Conservation (phyloP, 2,797 vertebrate species). For the Halcyon smyrnensis region DNA sequence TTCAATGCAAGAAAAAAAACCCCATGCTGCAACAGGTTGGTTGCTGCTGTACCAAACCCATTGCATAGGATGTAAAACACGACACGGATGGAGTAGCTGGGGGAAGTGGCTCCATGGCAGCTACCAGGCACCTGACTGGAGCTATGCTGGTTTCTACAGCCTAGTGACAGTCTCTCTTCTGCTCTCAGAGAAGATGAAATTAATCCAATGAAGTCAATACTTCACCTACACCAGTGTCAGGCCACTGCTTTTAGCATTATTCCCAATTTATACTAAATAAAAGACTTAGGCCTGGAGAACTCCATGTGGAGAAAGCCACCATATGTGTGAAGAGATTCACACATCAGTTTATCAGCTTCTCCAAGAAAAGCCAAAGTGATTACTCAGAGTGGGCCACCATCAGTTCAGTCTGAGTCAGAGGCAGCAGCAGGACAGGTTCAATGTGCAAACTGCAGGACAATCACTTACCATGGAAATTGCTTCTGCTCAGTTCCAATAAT, state of each 20-base stretch:
- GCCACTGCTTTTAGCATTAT: not conserved
- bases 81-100: not conserved
- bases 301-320: not conserved
- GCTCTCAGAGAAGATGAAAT: not conserved
- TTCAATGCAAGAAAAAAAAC: not conserved
- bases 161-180: not conserved
- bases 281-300: not conserved
- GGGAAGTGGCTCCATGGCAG: not conserved
- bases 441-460: not conserved
- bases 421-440: not conserved
- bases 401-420: not conserved
- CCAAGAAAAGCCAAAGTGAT: not conserved
- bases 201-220: not conserved
- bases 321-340: not conserved
- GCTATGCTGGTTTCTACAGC: not conserved
- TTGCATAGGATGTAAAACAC: not conserved
- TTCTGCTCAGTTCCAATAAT: not conserved
- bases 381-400: not conserved
- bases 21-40: not conserved
- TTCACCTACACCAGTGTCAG: not conserved
- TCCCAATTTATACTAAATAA: not conserved
- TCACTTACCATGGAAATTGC: not conserved
- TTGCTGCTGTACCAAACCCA: not conserved
- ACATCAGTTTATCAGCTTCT: not conserved
- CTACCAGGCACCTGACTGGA: not conserved